Base-by-base conservation (phyloP, 2,888 invertebrate species). In the Pterobdella sp. region DNA sequence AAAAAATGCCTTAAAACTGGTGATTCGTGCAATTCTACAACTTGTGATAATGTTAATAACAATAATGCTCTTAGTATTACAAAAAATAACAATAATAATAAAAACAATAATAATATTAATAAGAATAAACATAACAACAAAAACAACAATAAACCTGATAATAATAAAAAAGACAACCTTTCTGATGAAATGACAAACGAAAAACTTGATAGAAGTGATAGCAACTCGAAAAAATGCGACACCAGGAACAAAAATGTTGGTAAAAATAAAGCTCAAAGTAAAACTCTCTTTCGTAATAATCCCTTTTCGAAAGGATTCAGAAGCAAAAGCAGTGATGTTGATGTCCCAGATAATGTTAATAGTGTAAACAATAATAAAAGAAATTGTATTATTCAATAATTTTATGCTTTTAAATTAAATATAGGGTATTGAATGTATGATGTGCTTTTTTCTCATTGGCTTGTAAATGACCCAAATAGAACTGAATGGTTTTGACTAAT, bases 161-260 rank as follows among this genome's bases (percentile, higher is more conserved):
- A 71, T n/a, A 71, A 69, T 49, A 52, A 42, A 32, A 69, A 63
- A 26, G 35, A 71, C 35, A 63, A 63, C n/a, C 18, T 22, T 68
- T 26, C 7, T 4, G 37, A 68, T 68, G 29, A 36, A 22, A 42
- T 31, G 18, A n/a, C 18, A 22, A 35, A 32, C 32, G 29, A 34
- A n/a, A 65, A 65, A 29, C 18, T 31, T 65, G 18, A 65, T 35
- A 31, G 29, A 31, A 35, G 32, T 35, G n/a, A 34, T 32, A 34
- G 29, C 29, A 31, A 35, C 3, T 10, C 4, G 32, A 65, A 65
- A n/a, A 65, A 65, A 49, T 49, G 52, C n/a, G 14, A 18, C 14
- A 49, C 14, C n/a, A 14, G 52, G 63, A 63, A 63, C 14, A 63
- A 63, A n/a, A 63, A 26, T 63, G 10, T n/a, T 29, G 7, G 7